Evolutionary conservation across 1,140 invertebrate genomes (phyloP).

Genomic region (Danaus plexippus): DNA sequence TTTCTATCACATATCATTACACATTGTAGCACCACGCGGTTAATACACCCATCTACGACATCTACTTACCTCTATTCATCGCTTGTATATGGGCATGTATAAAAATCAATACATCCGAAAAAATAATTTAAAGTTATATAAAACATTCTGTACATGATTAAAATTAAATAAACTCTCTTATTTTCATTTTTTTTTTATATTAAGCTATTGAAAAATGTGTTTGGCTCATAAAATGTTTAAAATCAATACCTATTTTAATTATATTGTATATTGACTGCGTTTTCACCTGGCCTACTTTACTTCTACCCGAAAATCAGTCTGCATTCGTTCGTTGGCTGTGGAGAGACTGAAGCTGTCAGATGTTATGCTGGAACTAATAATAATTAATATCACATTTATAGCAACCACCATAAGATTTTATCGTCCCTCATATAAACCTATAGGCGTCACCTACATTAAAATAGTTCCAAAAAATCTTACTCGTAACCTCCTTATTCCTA

Average conservation of each 20-base stretch:
- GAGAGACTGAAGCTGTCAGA: conserved; percentile 35
- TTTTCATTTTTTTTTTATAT: conserved; percentile 42
- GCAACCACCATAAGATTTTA: conserved; percentile 26
- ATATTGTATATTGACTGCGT: conserved; percentile 59
- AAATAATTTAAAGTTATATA: conserved; percentile 69
- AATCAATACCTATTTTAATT: conserved; percentile 55
- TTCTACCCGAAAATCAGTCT: conserved; percentile 69
- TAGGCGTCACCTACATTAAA: conserved; percentile 15
- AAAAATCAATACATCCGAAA: conserved; percentile 70
- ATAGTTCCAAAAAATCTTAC: conserved; percentile 9
- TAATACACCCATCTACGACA: conserved; percentile 68
- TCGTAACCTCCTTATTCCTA: neutral
- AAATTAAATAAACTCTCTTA: conserved; percentile 71
- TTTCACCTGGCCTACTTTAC: conserved; percentile 58
- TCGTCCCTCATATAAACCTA: conserved; percentile 9
- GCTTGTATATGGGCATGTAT: conserved; percentile 69
- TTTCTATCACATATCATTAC: conserved; percentile 71
- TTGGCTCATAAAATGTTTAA: conserved; percentile 59
- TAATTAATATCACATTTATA: conserved; percentile 65
- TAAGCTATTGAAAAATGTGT: conserved; percentile 63
- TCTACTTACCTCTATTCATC: conserved; percentile 67
- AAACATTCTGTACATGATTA: conserved; percentile 67
- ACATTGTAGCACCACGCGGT: conserved; percentile 69
- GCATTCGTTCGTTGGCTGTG: conserved; percentile 55
- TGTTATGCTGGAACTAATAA: conserved; percentile 45